These are phyloP conservation scores for Clinocottus analis DNA, from an alignment of 2,113 vertebrate species.

Conservation along the genomic window DNA sequence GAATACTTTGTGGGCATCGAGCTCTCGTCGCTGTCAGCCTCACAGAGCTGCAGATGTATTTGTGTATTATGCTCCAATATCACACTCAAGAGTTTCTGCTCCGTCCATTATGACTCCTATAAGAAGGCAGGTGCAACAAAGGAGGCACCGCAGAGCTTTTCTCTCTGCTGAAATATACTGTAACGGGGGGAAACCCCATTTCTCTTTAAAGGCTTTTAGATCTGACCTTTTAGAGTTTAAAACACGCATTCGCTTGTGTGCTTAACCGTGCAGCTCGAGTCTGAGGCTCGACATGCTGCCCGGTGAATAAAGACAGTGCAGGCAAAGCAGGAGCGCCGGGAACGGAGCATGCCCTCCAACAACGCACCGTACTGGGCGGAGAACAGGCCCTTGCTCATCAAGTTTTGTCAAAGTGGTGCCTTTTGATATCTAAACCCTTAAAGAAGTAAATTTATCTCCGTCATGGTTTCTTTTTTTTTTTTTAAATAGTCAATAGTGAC, in stretches of 20 bases:
- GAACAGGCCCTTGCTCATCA: no score
- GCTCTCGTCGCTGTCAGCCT: neutral
- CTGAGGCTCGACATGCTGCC: neutral
- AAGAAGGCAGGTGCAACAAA: neutral
- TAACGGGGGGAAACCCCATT: neutral
- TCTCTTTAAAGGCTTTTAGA: constrained; percentile 11
- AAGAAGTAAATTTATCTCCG: neutral
- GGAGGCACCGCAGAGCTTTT: neutral
- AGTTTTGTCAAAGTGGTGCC: no score
- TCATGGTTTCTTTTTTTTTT: no score
- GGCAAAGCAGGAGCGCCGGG: no score
- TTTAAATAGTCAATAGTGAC: no score
- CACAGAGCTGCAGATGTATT: neutral
- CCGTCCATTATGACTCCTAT: constrained; percentile 1
- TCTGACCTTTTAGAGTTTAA: constrained; percentile 5
- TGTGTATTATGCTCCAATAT: neutral
- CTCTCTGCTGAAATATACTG: neutral
- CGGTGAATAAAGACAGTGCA: no score
- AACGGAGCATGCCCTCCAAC: no score
- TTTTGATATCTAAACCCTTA: no score
- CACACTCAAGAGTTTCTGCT: neutral
- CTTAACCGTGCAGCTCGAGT: no score
- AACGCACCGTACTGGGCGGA: no score
- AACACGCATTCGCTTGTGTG: neutral
- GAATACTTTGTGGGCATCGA: neutral